Evolutionary conservation across 2,113 vertebrate genomes (phyloP).

Genomic region (Gymnorhina tibicen): DNA sequence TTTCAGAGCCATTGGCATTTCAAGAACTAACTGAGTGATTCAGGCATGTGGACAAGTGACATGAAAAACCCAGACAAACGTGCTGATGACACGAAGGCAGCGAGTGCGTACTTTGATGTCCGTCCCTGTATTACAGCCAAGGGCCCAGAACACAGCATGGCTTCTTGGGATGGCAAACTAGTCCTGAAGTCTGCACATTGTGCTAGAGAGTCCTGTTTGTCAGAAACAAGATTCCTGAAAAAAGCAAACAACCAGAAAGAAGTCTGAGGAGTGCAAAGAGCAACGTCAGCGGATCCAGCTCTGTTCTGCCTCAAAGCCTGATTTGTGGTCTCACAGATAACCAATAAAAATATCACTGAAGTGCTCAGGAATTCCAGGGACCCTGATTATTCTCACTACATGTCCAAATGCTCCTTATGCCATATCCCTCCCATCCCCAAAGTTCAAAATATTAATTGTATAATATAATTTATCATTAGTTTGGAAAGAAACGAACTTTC

Average conservation of each 20-base stretch:
- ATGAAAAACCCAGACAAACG: accelerated
- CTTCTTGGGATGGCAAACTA: slow-evolving; percentile 87
- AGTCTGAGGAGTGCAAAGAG: not conserved
- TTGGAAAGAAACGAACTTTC: not conserved
- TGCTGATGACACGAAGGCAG: accelerated
- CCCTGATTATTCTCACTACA: not conserved
- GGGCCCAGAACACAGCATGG: slow-evolving; percentile 87
- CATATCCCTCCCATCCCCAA: not conserved
- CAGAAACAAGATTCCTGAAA: slow-evolving; percentile 91
- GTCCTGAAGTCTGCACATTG: slow-evolving; percentile 95
- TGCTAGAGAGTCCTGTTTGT: slow-evolving; percentile 91
- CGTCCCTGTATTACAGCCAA: slow-evolving; percentile 93
- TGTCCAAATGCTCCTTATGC: not conserved
- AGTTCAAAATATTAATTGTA: not conserved
- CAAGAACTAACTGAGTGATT: not conserved
- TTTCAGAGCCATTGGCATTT: not conserved
- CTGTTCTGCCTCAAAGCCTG: not conserved
- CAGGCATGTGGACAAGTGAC: not conserved
- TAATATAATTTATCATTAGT: not conserved
- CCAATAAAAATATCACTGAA: not conserved
- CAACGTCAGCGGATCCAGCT: not conserved
- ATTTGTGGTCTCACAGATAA: not conserved
- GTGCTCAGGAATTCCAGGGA: not conserved
- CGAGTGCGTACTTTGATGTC: slow-evolving; percentile 82
- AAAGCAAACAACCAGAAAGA: not conserved